phyloP scores from a whole-genome alignment of 2,888 invertebrate genomes.

The Caenorhabditis macrosperma region DNA sequence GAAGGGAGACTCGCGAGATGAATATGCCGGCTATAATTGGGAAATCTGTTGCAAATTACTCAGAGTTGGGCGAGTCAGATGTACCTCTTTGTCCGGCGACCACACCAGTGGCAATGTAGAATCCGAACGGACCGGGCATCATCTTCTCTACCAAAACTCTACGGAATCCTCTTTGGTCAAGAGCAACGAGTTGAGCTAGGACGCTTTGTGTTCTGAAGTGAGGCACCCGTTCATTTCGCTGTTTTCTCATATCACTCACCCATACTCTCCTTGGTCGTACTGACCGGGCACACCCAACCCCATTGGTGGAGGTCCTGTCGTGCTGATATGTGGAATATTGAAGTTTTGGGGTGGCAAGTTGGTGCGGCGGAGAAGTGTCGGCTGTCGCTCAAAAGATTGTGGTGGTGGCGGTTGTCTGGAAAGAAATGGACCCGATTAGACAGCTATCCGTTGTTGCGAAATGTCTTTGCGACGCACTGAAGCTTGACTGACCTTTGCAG shows the following conservation, averaged over 20 bases:
- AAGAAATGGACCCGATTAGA: too few relatives aligned
- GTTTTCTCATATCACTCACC: slow-evolving; percentile 10
- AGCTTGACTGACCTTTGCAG: slow-evolving; percentile 44
- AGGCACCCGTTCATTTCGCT: background rate
- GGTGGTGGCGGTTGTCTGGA: slow-evolving; percentile 47
- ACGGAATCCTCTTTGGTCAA: slow-evolving; percentile 71
- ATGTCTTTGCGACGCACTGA: too few relatives aligned
- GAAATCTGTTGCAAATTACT: background rate
- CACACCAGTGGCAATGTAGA: slow-evolving; percentile 74
- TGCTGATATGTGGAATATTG: slow-evolving; percentile 50
- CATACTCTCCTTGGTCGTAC: slow-evolving; percentile 48
- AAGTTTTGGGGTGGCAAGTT: slow-evolving; percentile 32
- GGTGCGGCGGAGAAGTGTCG: slow-evolving; percentile 43
- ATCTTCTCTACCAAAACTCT: slow-evolving; percentile 71
- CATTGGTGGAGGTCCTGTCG: slow-evolving; percentile 40
- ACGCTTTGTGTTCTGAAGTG: slow-evolving; percentile 61
- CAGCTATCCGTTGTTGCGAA: slow-evolving; percentile 24
- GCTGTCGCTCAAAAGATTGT: slow-evolving; percentile 50
- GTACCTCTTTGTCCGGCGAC: slow-evolving; percentile 72
- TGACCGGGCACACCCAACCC: slow-evolving; percentile 32
- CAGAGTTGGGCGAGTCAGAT: background rate
- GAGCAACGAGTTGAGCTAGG: slow-evolving; percentile 68
- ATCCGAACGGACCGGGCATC: slow-evolving; percentile 75
- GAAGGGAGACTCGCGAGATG: slow-evolving; percentile 73
- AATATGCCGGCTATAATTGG: slow-evolving; percentile 68